Conservation (phyloP, 37 sponge, comb jelly and placozoan species). For the Diacarnus erythraeanus region DNA sequence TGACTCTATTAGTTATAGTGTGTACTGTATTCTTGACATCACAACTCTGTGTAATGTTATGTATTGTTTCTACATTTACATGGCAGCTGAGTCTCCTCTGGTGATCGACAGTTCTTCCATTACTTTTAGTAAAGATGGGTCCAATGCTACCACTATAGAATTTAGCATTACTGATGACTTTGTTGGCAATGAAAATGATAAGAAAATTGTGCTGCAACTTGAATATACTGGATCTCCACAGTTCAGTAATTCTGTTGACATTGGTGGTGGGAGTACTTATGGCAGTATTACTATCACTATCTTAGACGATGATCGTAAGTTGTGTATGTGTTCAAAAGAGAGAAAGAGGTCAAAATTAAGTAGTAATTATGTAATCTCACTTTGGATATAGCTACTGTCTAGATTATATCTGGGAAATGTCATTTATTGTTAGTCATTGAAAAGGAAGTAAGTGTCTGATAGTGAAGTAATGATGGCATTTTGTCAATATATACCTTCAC, state of each 20-base stretch:
- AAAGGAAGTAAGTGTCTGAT: too few species aligned
- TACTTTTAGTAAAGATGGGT: not conserved
- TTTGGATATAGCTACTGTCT: too few species aligned
- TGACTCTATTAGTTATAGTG: too few species aligned
- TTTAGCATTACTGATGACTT: not conserved
- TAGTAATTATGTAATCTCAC: too few species aligned
- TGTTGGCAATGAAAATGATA: not conserved
- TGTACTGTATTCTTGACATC: too few species aligned
- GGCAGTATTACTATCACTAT: not conserved
- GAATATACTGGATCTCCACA: not conserved
- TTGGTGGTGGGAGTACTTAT: not conserved
- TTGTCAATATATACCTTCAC: too few species aligned
- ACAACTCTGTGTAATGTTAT: not conserved
- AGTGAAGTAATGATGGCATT: too few species aligned
- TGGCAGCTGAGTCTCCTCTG: not conserved
- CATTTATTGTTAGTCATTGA: too few species aligned
- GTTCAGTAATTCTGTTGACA: not conserved
- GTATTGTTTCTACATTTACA: not conserved
- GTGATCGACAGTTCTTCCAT: not conserved
- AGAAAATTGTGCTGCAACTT: too few species aligned
- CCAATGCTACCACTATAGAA: not conserved
- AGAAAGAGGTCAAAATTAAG: too few species aligned
- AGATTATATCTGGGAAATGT: too few species aligned
- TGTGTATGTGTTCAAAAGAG: not conserved
- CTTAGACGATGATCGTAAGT: conserved; percentile 1